phyloP scores from a whole-genome alignment of 2,888 invertebrate species.

The Nudaria mundana region DNA sequence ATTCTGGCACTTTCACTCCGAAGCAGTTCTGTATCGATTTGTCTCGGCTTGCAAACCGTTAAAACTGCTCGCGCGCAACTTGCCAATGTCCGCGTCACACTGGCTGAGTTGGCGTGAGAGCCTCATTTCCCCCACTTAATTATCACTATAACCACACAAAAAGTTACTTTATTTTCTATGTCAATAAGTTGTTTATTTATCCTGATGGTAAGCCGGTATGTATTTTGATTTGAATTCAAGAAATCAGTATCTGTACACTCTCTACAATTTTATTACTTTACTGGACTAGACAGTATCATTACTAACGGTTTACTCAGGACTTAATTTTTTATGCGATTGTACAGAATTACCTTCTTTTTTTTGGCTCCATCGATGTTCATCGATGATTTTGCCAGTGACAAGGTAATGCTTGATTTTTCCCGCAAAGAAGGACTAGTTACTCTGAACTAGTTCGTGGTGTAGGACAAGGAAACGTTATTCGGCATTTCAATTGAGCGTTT shows the following conservation, averaged over 20 bases:
- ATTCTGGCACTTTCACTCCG: constrained; percentile 65
- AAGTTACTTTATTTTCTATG: neutral
- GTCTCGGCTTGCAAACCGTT: constrained; percentile 43
- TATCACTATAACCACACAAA: constrained; percentile 16
- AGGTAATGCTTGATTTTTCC: too few relatives aligned
- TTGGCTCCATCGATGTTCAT: too few relatives aligned
- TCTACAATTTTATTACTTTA: constrained; percentile 6
- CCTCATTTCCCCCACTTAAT: constrained; percentile 54
- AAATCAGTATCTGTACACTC: constrained; percentile 4
- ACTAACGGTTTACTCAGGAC: neutral
- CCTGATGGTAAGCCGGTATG: neutral
- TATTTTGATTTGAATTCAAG: constrained; percentile 13
- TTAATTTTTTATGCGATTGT: too few relatives aligned
- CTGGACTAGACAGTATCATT: neutral
- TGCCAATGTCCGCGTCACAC: constrained; percentile 50
- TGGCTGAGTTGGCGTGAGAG: constrained; percentile 52
- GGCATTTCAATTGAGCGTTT: too few relatives aligned
- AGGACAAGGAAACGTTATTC: too few relatives aligned
- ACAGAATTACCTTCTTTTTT: too few relatives aligned
- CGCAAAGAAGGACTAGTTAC: too few relatives aligned
- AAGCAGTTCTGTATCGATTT: constrained; percentile 63
- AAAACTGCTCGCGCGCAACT: constrained; percentile 44
- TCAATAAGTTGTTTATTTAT: constrained; percentile 1
- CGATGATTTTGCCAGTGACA: too few relatives aligned
- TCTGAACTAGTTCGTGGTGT: too few relatives aligned